Percentiles rank a stretch among this genome's conserved stretches.
phyloP scores from a whole-genome alignment of 2,797 vertebrate species.

The Lindbergichthys nudifrons region DNA sequence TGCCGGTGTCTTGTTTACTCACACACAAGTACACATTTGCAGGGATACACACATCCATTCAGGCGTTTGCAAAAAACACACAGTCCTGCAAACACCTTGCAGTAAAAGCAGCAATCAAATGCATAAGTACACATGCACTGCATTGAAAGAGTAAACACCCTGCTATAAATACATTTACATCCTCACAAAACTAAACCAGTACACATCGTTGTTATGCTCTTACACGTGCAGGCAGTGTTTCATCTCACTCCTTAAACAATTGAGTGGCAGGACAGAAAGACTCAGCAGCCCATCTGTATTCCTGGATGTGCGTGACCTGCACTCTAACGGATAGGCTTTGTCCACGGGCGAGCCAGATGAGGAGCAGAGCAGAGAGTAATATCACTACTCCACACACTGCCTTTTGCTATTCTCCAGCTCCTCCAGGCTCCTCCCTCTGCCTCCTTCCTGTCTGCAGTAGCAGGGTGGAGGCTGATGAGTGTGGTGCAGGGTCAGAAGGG shows the following conservation, averaged over 20 bases:
- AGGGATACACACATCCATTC: constrained; percentile 17
- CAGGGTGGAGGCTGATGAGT: constrained; percentile 48
- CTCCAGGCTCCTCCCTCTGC: constrained; percentile 46
- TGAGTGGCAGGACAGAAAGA: constrained; percentile 67
- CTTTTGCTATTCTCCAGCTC: constrained; percentile 62
- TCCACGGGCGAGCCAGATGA: constrained; percentile 74
- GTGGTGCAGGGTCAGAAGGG: constrained; percentile 29
- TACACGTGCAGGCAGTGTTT: constrained; percentile 50
- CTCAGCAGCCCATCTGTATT: constrained; percentile 74
- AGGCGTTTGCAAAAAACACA: constrained; percentile 30
- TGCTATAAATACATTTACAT: not conserved
- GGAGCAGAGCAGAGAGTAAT: constrained; percentile 62
- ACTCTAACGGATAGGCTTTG: constrained; percentile 74
- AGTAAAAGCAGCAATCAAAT: constrained; percentile 31
- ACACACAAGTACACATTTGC: constrained; percentile 24
- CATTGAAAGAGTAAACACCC: constrained; percentile 12
- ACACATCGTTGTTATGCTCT: not conserved
- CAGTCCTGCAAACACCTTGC: not conserved
- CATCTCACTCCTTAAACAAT: constrained; percentile 71
- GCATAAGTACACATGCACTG: not conserved
- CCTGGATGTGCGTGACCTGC: constrained; percentile 77
- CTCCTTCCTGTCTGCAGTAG: constrained; percentile 42
- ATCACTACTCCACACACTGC: constrained; percentile 41
- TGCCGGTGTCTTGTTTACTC: constrained; percentile 41
- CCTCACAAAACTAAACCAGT: not conserved